Percentiles rank a stretch among this genome's conserved stretches.
Evolutionary conservation across 2,113 vertebrate species (phyloP).

Genomic region (Trogon melanurus): DNA sequence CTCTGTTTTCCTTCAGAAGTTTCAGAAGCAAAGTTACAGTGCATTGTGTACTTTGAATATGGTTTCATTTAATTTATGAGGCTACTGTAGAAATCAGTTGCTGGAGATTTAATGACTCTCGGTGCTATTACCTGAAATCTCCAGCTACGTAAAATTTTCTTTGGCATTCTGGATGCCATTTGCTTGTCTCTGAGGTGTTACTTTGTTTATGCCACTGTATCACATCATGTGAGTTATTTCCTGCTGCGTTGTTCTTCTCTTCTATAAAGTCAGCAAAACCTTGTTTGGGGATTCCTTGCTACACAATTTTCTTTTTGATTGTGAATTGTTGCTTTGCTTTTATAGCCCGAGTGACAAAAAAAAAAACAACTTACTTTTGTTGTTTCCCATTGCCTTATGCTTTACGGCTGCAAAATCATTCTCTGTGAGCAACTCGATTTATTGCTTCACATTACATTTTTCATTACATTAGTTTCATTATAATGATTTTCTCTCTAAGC

Average conservation of each 20-base stretch:
- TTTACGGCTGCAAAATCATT: neutral
- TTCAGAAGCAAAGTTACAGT: neutral
- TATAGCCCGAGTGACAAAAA: neutral
- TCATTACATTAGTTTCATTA: neutral
- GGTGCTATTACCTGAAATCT: neutral
- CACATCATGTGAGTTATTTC: neutral
- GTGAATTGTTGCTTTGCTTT: neutral
- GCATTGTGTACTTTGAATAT: neutral
- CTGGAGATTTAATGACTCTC: neutral
- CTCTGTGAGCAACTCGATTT: neutral
- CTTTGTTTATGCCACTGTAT: neutral
- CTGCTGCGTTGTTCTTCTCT: neutral
- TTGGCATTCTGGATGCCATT: neutral
- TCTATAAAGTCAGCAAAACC: neutral
- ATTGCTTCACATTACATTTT: neutral
- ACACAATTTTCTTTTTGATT: neutral
- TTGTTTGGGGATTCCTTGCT: neutral
- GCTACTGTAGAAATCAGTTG: neutral
- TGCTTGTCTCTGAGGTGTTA: neutral
- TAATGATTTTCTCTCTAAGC: neutral
- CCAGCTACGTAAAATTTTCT: neutral
- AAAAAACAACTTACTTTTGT: neutral
- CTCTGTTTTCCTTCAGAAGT: neutral
- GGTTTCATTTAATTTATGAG: constrained; percentile 4
- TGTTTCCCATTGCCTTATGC: neutral